These are phyloP conservation scores for Octonoba sinensis DNA, from an alignment of 2,888 invertebrate genomes.

Conservation along the genomic window DNA sequence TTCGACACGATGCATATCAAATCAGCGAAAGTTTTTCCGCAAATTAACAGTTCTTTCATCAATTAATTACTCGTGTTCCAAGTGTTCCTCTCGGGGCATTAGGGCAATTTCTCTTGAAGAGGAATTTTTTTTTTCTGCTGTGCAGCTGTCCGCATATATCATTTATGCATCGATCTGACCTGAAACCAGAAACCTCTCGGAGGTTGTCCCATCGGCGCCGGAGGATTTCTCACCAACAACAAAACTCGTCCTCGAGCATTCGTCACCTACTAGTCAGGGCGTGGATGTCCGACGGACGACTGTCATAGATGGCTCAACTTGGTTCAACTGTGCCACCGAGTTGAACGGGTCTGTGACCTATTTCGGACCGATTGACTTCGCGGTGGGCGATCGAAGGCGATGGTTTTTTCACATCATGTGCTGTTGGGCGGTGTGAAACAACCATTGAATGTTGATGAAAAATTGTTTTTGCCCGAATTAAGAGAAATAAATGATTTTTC, in stretches of 20 bases:
- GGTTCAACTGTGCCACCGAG: slow-evolving; percentile 11
- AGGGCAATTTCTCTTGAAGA: too few species aligned
- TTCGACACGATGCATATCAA: too few species aligned
- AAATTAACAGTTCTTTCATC: too few species aligned
- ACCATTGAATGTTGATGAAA: background rate
- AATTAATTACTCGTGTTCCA: too few species aligned
- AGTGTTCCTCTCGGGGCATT: too few species aligned
- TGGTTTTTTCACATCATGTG: background rate
- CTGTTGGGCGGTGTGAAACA: background rate
- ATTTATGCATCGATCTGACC: too few species aligned
- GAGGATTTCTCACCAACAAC: too few species aligned
- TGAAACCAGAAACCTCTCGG: too few species aligned
- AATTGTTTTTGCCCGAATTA: background rate
- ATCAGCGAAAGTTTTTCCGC: too few species aligned
- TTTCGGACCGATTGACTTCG: slow-evolving; percentile 1
- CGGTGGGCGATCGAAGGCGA: slow-evolving; percentile 29
- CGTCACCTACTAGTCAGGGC: slow-evolving; percentile 43
- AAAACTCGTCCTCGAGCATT: background rate
- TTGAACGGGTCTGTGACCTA: slow-evolving; percentile 31
- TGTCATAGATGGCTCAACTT: slow-evolving; percentile 20
- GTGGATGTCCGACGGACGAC: slow-evolving; percentile 35
- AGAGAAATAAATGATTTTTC: background rate
- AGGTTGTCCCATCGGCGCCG: too few species aligned
- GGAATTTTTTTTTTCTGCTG: too few species aligned
- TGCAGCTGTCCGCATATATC: too few species aligned